phyloP scores from a whole-genome alignment of 2,113 vertebrate genomes.

The Cyprinodon tularosa region DNA sequence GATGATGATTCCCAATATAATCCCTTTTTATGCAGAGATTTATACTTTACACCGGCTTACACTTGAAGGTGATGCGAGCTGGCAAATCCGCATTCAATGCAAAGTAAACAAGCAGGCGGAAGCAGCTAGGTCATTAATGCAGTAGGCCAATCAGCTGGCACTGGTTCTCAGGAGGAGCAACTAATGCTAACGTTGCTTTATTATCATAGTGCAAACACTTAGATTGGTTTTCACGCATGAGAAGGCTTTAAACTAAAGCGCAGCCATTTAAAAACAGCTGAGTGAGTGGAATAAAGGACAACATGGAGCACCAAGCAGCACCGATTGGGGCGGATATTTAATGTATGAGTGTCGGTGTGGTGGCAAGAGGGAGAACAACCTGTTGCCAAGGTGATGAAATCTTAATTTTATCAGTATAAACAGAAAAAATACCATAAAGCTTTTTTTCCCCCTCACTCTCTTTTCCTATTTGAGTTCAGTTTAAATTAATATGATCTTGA shows the following conservation, averaged over 20 bases:
- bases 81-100: slow-evolving; percentile 14
- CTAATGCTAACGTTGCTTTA: slow-evolving; percentile 44
- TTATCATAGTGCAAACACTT: slow-evolving; percentile 25
- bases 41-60: slow-evolving; percentile 9
- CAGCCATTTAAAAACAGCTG: slow-evolving; percentile 19
- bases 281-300: slow-evolving; percentile 29
- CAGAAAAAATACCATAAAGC: too few relatives aligned
- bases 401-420: too few relatives aligned
- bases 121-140: slow-evolving; percentile 48
- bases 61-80: slow-evolving; percentile 20
- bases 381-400: too few relatives aligned
- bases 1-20: slow-evolving; percentile 8
- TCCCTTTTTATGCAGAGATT: slow-evolving; percentile 5
- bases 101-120: slow-evolving; percentile 51
- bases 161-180: slow-evolving; percentile 35
- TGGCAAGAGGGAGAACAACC: neutral
- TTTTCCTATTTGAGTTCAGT: too few relatives aligned
- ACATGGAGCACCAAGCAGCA: slow-evolving; percentile 27
- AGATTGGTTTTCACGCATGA: slow-evolving; percentile 22
- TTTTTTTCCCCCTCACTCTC: too few relatives aligned
- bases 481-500: too few relatives aligned
- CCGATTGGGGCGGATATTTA: slow-evolving; percentile 1
- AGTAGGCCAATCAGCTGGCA: slow-evolving; percentile 41
- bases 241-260: slow-evolving; percentile 20
- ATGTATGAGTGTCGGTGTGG: neutral